These are phyloP conservation scores for Dolichoris vasculosae DNA, from an alignment of 1,140 invertebrate species.

Conservation along the genomic window DNA sequence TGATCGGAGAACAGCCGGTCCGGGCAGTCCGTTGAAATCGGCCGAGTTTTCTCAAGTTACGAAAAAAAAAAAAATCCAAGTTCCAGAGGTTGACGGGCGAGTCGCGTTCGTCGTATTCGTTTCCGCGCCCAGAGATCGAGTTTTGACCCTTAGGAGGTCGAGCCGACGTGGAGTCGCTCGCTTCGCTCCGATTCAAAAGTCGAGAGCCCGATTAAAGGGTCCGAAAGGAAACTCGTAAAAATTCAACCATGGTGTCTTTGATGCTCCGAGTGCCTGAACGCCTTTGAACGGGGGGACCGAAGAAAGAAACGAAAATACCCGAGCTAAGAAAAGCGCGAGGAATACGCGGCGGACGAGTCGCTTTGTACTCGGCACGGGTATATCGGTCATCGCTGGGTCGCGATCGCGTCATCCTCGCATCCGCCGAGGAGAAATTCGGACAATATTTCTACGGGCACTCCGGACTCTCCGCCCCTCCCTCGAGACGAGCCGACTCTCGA, in stretches of 20 bases:
- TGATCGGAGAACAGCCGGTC: too few species aligned
- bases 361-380: background rate
- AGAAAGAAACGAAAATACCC: background rate
- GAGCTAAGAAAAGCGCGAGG: background rate
- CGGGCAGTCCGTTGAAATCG: too few species aligned
- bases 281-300: background rate
- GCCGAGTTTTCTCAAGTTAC: too few species aligned
- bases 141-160: slow-evolving; percentile 42
- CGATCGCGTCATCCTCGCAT: background rate
- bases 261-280: slow-evolving; percentile 54
- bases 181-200: slow-evolving; percentile 31
- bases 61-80: too few species aligned
- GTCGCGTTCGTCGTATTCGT: background rate
- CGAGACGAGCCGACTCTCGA: slow-evolving; percentile 47
- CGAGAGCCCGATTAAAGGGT: slow-evolving; percentile 32
- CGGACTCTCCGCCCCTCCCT: background rate
- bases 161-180: slow-evolving; percentile 28
- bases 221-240: slow-evolving; percentile 21
- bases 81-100: too few species aligned
- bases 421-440: slow-evolving; percentile 55
- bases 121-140: background rate
- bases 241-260: slow-evolving; percentile 45
- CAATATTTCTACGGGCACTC: slow-evolving; percentile 68
- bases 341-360: too few species aligned
- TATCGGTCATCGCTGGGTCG: slow-evolving; percentile 1